Conservation (phyloP, 2,113 vertebrate species). For the Irena cyanogastra region DNA sequence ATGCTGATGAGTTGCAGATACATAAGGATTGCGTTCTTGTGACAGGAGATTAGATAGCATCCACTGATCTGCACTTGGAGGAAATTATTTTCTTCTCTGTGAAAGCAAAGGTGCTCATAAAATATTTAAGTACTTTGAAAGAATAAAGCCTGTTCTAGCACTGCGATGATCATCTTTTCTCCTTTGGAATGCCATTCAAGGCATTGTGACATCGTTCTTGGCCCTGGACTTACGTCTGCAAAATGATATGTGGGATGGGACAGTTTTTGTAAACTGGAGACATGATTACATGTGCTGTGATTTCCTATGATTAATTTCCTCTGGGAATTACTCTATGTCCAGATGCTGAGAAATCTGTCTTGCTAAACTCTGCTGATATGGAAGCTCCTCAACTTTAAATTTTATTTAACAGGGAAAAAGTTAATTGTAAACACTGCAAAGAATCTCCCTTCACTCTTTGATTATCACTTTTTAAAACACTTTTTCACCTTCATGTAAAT, state of each 20-base stretch:
- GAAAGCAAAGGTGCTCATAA: not conserved
- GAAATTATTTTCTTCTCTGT: not conserved
- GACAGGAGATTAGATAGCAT: not conserved
- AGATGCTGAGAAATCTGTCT: not conserved
- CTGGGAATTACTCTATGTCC: not conserved
- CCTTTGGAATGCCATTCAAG: not conserved
- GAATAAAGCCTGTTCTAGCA: not conserved
- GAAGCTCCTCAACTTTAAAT: not conserved
- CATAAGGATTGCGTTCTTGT: not conserved
- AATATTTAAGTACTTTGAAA: not conserved
- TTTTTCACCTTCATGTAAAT: not conserved
- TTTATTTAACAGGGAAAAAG: fast-evolving
- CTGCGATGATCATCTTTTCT: not conserved
- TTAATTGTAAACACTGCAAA: not conserved
- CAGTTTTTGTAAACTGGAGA: not conserved
- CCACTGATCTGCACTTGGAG: not conserved
- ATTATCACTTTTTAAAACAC: not conserved
- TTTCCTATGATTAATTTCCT: conserved; percentile 40
- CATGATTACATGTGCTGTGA: not conserved
- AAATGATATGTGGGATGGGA: not conserved
- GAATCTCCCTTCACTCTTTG: not conserved
- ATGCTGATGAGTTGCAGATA: not conserved
- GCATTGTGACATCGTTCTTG: not conserved
- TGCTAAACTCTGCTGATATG: not conserved
- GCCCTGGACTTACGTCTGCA: not conserved